A percentile compares a stretch with the other conserved stretches of the same genome.
Conservation (phyloP, 2,113 vertebrate species). For the Stictonetta naevosa region DNA sequence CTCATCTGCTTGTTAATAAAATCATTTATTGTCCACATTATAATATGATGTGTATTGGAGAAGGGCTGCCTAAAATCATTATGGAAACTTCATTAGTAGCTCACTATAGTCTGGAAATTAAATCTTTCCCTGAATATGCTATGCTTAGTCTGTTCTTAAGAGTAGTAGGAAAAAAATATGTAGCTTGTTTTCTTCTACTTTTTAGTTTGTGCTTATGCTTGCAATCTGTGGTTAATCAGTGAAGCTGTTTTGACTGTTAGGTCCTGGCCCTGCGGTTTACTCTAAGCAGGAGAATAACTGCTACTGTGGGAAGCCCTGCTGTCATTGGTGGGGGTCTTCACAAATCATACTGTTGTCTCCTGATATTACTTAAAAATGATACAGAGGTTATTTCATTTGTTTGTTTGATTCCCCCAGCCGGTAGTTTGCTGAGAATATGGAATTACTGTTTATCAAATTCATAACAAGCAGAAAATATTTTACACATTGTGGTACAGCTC, state of each 20-base stretch:
- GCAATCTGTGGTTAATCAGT: neutral
- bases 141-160: neutral
- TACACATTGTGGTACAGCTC: neutral
- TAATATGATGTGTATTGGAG: neutral
- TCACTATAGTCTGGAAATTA: neutral
- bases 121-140: neutral
- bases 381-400: neutral
- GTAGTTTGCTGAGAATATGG: neutral
- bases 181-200: neutral
- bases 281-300: neutral
- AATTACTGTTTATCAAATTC: neutral
- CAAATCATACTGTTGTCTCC: neutral
- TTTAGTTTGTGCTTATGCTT: neutral
- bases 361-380: neutral
- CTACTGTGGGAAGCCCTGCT: neutral
- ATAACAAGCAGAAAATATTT: neutral
- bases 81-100: neutral
- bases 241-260: neutral
- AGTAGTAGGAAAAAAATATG: neutral
- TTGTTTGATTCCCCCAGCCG: neutral
- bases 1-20: slow-evolving; percentile 36
- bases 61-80: neutral
- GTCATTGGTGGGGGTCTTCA: neutral
- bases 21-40: slow-evolving; percentile 15
- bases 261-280: neutral